Percentiles rank a stretch among this genome's conserved stretches.
These are phyloP conservation scores for Labeo catla DNA, from an alignment of 2,113 vertebrate genomes.

Conservation along the genomic window DNA sequence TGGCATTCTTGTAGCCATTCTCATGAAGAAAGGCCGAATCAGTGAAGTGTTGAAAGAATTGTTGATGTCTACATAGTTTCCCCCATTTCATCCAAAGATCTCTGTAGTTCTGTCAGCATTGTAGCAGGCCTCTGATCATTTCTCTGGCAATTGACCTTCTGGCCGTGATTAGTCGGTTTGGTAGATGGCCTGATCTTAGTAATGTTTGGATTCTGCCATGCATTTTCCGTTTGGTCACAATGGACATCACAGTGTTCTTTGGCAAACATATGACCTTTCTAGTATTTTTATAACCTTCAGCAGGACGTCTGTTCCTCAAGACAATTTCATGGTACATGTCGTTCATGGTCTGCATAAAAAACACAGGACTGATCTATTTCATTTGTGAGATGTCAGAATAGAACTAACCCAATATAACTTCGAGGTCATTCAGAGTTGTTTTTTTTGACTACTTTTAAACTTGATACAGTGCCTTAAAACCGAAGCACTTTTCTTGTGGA, in stretches of 20 bases:
- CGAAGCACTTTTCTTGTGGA: background rate
- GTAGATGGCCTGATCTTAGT: conserved; percentile 4
- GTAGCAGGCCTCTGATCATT: background rate
- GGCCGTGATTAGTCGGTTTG: conserved; percentile 6
- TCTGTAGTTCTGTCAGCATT: background rate
- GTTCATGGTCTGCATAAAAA: background rate
- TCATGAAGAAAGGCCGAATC: conserved; percentile 2
- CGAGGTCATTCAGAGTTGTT: background rate
- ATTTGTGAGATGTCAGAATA: background rate
- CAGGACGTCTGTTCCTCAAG: background rate
- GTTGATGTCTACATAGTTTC: conserved; percentile 2
- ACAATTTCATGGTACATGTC: background rate
- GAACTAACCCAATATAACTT: background rate
- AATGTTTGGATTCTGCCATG: conserved; percentile 17
- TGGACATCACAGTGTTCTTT: background rate
- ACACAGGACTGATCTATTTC: background rate
- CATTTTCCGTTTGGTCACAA: conserved; percentile 7
- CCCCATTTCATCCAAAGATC: conserved; percentile 10
- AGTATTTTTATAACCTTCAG: background rate
- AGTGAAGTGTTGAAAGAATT: conserved; percentile 5
- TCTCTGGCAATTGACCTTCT: background rate
- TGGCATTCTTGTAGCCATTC: background rate
- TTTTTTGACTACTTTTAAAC: background rate
- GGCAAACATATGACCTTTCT: background rate
- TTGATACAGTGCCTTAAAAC: background rate